These are phyloP conservation scores for Ephialtes manifestator DNA, from an alignment of 2,888 invertebrate species.

Conservation along the genomic window DNA sequence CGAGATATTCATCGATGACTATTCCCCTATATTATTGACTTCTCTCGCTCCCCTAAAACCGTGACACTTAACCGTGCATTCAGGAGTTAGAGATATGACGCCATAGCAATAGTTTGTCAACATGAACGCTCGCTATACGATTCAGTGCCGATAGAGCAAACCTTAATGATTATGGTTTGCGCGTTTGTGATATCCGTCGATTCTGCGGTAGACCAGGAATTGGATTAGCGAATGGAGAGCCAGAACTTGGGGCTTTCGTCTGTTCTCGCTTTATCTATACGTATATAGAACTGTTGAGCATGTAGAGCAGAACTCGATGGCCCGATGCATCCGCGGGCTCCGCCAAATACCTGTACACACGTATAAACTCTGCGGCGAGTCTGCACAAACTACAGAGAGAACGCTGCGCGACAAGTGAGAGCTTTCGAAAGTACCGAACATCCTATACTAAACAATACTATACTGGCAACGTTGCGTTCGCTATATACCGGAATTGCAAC, in stretches of 20 bases:
- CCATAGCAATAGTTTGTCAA: neutral
- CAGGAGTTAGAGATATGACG: neutral
- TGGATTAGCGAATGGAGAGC: conserved; percentile 45
- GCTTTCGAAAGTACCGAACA: conserved; percentile 41
- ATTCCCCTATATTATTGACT: too few relatives aligned
- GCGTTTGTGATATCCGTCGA: conserved; percentile 25
- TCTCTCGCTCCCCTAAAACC: neutral
- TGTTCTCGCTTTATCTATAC: conserved; percentile 3
- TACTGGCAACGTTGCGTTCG: conserved; percentile 1
- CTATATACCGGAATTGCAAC: conserved; percentile 41
- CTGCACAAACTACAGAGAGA: neutral
- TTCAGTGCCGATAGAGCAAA: conserved; percentile 1
- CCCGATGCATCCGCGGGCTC: conserved; percentile 22
- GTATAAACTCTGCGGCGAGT: conserved; percentile 31
- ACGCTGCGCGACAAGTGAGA: neutral
- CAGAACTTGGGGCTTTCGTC: conserved; percentile 24
- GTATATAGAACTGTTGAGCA: conserved; percentile 30
- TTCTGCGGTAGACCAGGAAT: conserved; percentile 41
- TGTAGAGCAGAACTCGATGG: conserved; percentile 23
- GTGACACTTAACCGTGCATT: neutral
- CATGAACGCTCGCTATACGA: neutral
- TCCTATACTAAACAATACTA: conserved; percentile 34
- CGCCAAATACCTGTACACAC: conserved; percentile 43
- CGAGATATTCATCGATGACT: too few relatives aligned
- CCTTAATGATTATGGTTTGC: conserved; percentile 48